A percentile compares a stretch with the other conserved stretches of the same genome.
phyloP scores from a whole-genome alignment of 2,797 vertebrate species.

The Aulostomus chinensis region DNA sequence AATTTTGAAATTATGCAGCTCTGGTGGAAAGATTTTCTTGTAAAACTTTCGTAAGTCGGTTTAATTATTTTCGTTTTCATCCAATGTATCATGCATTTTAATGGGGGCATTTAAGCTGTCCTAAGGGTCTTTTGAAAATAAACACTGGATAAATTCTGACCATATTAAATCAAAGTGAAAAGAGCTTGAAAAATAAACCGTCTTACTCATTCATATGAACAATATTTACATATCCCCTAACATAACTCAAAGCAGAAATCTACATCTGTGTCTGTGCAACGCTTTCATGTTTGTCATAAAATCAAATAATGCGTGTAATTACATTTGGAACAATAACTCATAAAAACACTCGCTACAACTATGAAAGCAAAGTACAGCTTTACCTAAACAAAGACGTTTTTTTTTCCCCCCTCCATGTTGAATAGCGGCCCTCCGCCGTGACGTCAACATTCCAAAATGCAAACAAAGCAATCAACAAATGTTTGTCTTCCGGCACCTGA shows the following conservation, averaged over 20 bases:
- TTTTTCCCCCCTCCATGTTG: not conserved
- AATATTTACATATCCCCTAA: constrained; percentile 31
- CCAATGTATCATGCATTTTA: constrained; percentile 57
- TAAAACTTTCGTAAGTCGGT: constrained; percentile 31
- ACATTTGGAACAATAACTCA: constrained; percentile 3
- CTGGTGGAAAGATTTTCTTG: constrained; percentile 54
- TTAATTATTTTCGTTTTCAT: constrained; percentile 73
- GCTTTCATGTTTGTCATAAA: constrained; percentile 20
- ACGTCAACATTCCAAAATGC: constrained; percentile 15
- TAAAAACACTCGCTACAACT: not conserved
- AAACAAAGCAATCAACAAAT: constrained; percentile 63
- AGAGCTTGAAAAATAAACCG: constrained; percentile 55
- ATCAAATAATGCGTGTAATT: not conserved
- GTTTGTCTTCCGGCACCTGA: constrained; percentile 60
- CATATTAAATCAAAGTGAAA: constrained; percentile 50
- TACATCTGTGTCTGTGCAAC: not conserved
- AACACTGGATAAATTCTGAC: constrained; percentile 37
- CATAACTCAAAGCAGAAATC: constrained; percentile 4
- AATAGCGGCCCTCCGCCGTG: constrained; percentile 5
- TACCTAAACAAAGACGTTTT: constrained; percentile 23
- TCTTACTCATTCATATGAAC: constrained; percentile 11
- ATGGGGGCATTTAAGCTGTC: constrained; percentile 58
- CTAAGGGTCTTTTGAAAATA: constrained; percentile 54
- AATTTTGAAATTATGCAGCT: constrained; percentile 60
- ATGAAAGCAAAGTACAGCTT: not conserved